Conservation (phyloP, 2,113 vertebrate genomes). For the Pseudonaja textilis region DNA sequence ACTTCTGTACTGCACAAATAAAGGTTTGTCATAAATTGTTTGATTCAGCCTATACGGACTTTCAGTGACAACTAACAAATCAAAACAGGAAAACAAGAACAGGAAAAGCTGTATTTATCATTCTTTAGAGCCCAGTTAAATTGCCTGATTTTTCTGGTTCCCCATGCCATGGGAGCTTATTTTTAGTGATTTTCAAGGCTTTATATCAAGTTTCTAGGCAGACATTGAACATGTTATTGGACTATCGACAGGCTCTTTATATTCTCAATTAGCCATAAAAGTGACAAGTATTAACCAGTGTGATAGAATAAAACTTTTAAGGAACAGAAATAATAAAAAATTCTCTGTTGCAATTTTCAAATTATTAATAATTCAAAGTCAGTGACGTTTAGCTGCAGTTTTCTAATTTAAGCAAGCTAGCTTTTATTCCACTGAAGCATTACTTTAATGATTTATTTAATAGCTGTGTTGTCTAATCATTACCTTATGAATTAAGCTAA, state of each 20-base stretch:
- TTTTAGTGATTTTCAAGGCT: slow-evolving; percentile 50
- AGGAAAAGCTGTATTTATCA: slow-evolving; percentile 65
- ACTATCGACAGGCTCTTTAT: slow-evolving; percentile 54
- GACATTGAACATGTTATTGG: slow-evolving; percentile 59
- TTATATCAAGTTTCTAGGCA: slow-evolving; percentile 34
- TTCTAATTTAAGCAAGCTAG: not conserved
- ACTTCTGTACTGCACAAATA: slow-evolving; percentile 55
- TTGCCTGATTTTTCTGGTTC: slow-evolving; percentile 37
- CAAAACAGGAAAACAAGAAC: too few species aligned
- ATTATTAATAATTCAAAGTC: not conserved
- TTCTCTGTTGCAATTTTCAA: slow-evolving; percentile 42
- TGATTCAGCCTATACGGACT: slow-evolving; percentile 47
- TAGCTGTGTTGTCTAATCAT: not conserved
- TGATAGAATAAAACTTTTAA: slow-evolving; percentile 57
- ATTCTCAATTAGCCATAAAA: slow-evolving; percentile 39
- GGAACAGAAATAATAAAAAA: slow-evolving; percentile 43
- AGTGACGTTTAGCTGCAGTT: not conserved
- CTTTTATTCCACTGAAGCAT: not conserved
- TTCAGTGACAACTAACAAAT: slow-evolving; percentile 44
- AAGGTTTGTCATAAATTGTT: slow-evolving; percentile 61
- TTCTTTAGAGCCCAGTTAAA: slow-evolving; percentile 66
- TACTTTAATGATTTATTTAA: not conserved
- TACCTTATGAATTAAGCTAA: not conserved
- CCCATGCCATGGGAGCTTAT: slow-evolving; percentile 31
- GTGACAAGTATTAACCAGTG: slow-evolving; percentile 18